Evolutionary conservation across 2,113 vertebrate species (phyloP).

Genomic region (Lophius piscatorius): DNA sequence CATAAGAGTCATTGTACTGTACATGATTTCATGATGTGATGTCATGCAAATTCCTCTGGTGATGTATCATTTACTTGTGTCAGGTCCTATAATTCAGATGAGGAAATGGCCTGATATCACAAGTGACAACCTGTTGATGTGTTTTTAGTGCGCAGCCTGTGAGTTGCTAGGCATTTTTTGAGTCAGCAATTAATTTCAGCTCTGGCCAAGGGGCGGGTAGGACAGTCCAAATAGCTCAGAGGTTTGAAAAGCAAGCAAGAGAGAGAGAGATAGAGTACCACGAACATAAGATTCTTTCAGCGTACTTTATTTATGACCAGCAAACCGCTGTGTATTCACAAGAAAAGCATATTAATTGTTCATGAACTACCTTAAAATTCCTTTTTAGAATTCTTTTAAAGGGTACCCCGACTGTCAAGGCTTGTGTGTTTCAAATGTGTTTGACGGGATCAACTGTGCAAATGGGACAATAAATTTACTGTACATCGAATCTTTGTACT

Average conservation of each 20-base stretch:
- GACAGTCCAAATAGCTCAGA: constrained; percentile 62
- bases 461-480: too few relatives aligned
- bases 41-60: constrained; percentile 68
- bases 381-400: constrained; percentile 30
- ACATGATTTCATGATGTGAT: constrained; percentile 47
- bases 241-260: constrained; percentile 64
- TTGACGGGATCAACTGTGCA: too few relatives aligned
- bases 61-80: constrained; percentile 59
- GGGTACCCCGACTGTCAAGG: too few relatives aligned
- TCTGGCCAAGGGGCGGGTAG: constrained; percentile 65
- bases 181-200: constrained; percentile 71
- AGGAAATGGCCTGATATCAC: constrained; percentile 55
- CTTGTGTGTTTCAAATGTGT: too few relatives aligned
- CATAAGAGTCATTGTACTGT: constrained; percentile 21
- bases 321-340: constrained; percentile 85
- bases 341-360: constrained; percentile 75
- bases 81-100: constrained; percentile 57
- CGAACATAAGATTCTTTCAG: constrained; percentile 57
- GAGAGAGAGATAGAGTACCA: constrained; percentile 14
- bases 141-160: constrained; percentile 47
- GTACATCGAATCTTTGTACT: too few relatives aligned
- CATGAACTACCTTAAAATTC: constrained; percentile 58
- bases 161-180: constrained; percentile 71
- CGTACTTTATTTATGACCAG: constrained; percentile 77
- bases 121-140: constrained; percentile 78